phyloP scores from a whole-genome alignment of 53 echinoderm and acorn worm genomes.

The Hippasteria phrygiana region DNA sequence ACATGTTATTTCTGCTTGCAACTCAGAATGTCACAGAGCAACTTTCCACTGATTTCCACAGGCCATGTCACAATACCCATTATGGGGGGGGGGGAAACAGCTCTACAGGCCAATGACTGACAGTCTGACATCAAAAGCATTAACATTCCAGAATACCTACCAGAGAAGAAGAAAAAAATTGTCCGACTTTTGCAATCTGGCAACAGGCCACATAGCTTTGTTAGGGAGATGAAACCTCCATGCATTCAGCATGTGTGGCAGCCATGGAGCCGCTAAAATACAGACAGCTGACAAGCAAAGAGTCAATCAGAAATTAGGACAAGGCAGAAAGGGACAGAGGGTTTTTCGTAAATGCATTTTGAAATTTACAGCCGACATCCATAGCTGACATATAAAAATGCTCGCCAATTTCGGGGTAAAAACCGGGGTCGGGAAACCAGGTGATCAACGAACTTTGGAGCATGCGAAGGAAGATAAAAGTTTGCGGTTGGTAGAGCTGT shows the following conservation, averaged over 20 bases:
- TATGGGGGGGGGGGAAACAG: neutral
- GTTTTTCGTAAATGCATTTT: neutral
- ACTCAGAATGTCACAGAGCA: too few relatives aligned
- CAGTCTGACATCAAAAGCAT: slow-evolving; percentile 33
- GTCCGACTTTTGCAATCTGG: slow-evolving; percentile 36
- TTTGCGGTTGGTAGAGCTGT: slow-evolving; percentile 33
- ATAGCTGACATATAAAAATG: slow-evolving; percentile 1
- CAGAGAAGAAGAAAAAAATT: neutral
- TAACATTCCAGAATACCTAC: slow-evolving; percentile 47
- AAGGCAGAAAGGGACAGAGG: neutral
- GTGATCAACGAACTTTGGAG: neutral
- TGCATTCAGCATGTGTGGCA: neutral
- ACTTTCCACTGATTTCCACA: too few relatives aligned
- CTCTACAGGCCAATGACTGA: slow-evolving; percentile 24
- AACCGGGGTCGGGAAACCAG: neutral
- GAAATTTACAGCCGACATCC: neutral
- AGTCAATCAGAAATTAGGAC: neutral
- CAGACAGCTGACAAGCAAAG: neutral
- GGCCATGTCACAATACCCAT: too few relatives aligned
- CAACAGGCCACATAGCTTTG: slow-evolving; percentile 18
- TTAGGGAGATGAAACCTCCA: slow-evolving; percentile 5
- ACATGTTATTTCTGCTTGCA: too few relatives aligned
- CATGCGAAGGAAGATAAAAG: neutral
- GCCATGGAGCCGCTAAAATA: neutral
- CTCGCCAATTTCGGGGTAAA: neutral